phyloP scores from a whole-genome alignment of 2,113 vertebrate genomes.

The Charina bottae region DNA sequence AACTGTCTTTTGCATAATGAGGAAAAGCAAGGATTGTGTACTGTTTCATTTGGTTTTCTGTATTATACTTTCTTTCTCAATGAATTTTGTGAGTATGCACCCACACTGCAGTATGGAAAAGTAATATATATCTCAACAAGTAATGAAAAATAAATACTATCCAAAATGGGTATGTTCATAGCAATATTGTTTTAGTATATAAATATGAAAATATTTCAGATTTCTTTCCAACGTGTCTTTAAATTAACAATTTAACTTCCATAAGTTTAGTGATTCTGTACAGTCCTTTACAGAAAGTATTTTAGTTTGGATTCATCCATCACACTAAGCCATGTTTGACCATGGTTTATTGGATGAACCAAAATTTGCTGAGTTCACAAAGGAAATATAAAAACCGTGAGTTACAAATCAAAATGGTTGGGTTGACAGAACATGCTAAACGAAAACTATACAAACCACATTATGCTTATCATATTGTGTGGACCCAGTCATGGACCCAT shows the following conservation, averaged over 20 bases:
- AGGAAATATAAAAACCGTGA: neutral
- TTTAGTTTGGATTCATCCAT: neutral
- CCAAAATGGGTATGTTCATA: neutral
- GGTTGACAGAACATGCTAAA: neutral
- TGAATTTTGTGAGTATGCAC: neutral
- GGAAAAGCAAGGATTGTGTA: constrained; percentile 16
- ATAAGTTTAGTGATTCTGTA: neutral
- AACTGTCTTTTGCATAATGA: constrained; percentile 32
- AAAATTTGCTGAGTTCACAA: neutral
- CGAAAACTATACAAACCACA: neutral
- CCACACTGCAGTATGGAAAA: neutral
- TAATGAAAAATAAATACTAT: neutral
- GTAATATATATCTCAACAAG: neutral
- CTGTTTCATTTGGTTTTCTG: constrained; percentile 6
- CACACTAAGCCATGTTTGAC: neutral
- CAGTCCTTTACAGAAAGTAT: neutral
- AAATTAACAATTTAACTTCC: neutral
- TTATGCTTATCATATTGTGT: neutral
- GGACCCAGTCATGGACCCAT: neutral
- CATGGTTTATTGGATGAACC: neutral
- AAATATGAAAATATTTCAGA: neutral
- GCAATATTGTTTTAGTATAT: neutral
- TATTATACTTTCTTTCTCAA: neutral
- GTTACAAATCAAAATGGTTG: neutral
- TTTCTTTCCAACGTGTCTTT: neutral